Evolutionary conservation across 2,113 vertebrate genomes (phyloP).

Genomic region (Fulica atra): DNA sequence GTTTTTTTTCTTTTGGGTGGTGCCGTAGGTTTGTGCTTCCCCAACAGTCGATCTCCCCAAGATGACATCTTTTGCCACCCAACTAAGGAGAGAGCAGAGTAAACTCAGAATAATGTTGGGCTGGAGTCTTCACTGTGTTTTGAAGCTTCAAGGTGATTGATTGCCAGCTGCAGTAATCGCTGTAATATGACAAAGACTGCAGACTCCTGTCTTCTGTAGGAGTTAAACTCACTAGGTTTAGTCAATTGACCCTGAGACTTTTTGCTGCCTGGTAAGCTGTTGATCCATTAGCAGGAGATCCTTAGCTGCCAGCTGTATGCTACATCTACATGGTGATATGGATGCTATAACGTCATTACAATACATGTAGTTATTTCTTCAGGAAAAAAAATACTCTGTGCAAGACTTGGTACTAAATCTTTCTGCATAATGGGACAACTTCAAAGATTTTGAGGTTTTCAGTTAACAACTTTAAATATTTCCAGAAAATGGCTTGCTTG

Average conservation of each 20-base stretch:
- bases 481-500: neutral
- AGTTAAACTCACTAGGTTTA: neutral
- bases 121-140: neutral
- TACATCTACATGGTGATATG: neutral
- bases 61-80: neutral
- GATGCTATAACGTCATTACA: neutral
- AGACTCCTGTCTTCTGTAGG: neutral
- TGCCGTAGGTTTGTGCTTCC: neutral
- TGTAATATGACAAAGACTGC: neutral
- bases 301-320: neutral
- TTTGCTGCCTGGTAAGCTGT: neutral
- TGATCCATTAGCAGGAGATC: neutral
- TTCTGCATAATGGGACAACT: neutral
- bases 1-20: accelerated
- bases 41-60: neutral
- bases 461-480: neutral
- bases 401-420: neutral
- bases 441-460: neutral
- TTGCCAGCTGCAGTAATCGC: neutral
- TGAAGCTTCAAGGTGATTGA: neutral
- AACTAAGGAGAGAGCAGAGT: neutral
- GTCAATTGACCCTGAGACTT: neutral
- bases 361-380: neutral
- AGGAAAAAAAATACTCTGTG: neutral
- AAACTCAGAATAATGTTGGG: neutral